Percentiles rank a stretch among this genome's conserved stretches.
Conservation (phyloP, 1,140 invertebrate genomes). For the Zaprionus ornatus region DNA sequence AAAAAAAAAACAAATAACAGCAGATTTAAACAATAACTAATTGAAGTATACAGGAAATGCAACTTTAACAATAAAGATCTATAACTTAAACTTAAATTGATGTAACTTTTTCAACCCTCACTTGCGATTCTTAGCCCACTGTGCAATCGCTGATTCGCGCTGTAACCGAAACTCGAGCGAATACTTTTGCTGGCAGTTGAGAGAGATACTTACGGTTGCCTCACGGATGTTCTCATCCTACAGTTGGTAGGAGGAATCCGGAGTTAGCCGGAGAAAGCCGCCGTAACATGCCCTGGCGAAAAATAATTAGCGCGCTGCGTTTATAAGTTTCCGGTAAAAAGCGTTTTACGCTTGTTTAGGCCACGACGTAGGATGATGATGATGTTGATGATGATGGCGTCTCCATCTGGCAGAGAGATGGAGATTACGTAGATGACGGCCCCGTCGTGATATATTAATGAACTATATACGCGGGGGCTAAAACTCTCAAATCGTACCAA, state of each 20-base stretch:
- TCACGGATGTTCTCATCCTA: background rate
- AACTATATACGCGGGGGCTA: constrained; percentile 29
- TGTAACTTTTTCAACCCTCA: too few relatives aligned
- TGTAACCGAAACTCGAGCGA: background rate
- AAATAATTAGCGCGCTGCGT: constrained; percentile 72
- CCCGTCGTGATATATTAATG: constrained; percentile 64
- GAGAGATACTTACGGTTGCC: background rate
- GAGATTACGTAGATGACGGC: constrained; percentile 42
- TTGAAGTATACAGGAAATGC: too few relatives aligned
- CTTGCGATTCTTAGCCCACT: background rate
- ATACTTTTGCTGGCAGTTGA: constrained; percentile 2
- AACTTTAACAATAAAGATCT: background rate
- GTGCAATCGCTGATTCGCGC: background rate
- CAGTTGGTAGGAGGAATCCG: background rate
- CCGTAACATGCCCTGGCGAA: constrained; percentile 24
- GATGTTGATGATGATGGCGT: constrained; percentile 23
- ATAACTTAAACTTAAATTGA: background rate
- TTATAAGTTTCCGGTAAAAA: constrained; percentile 72
- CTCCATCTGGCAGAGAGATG: constrained; percentile 7
- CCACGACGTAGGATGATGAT: background rate
- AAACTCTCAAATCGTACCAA: background rate
- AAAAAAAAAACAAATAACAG: too few relatives aligned
- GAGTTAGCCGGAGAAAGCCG: background rate
- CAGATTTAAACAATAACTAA: background rate
- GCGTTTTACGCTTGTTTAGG: constrained; percentile 56